Evolutionary conservation across 2,797 vertebrate genomes (phyloP).

Genomic region (Capromys pilorides): DNA sequence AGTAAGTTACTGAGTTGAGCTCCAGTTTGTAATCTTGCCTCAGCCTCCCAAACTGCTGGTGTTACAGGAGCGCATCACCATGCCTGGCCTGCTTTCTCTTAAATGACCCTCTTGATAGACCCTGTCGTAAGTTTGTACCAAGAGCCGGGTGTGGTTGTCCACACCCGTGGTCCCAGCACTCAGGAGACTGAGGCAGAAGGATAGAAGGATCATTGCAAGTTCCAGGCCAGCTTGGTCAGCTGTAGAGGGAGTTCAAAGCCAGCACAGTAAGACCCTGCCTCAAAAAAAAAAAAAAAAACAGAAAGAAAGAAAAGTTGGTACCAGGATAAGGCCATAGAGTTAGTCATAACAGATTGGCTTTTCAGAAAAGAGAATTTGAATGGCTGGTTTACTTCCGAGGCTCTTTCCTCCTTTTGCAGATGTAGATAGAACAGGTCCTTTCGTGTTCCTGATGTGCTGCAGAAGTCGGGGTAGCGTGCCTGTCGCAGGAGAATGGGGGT

Average conservation of each 20-base stretch:
- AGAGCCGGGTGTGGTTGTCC: neutral
- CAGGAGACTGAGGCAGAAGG: neutral
- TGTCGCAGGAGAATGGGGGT: neutral
- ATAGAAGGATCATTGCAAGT: neutral
- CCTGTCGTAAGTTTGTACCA: neutral
- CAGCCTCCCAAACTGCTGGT: neutral
- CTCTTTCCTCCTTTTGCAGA: neutral
- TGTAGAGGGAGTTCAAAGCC: neutral
- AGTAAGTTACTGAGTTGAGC: neutral
- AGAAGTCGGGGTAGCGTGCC: neutral
- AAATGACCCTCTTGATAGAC: conserved; percentile 40
- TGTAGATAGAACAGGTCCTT: conserved; percentile 46
- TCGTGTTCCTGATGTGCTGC: neutral
- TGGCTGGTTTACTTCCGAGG: neutral
- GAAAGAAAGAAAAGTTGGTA: neutral
- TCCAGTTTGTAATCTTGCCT: neutral
- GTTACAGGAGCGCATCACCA: neutral
- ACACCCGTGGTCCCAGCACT: neutral
- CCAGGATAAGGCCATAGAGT: neutral
- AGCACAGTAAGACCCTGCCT: neutral
- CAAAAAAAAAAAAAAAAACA: neutral
- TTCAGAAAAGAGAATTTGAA: conserved; percentile 64
- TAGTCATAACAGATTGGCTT: conserved; percentile 69
- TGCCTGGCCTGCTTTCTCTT: neutral
- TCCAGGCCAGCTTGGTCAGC: neutral